phyloP scores from a whole-genome alignment of 2,797 vertebrate genomes.

The Loriculus beryllinus region DNA sequence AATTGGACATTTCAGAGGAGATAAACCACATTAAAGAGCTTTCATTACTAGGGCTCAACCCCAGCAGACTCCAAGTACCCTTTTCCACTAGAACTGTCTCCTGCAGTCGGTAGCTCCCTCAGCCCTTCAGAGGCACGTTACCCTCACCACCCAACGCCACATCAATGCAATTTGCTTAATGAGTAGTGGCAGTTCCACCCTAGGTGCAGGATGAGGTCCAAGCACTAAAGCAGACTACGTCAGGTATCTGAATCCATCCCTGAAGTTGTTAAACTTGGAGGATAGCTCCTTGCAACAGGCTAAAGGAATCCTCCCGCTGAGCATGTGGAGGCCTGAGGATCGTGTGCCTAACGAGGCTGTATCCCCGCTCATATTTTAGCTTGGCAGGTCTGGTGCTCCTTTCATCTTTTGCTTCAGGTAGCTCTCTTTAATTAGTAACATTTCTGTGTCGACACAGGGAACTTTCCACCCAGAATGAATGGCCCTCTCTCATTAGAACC shows the following conservation, averaged over 20 bases:
- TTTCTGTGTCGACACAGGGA: slow-evolving; percentile 76
- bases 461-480: slow-evolving; percentile 81
- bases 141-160: neutral
- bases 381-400: slow-evolving; percentile 72
- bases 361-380: slow-evolving; percentile 75
- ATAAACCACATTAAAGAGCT: slow-evolving; percentile 23
- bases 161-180: slow-evolving; percentile 13
- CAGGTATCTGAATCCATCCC: neutral
- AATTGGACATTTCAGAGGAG: slow-evolving; percentile 29
- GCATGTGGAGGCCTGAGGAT: slow-evolving; percentile 58
- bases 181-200: neutral
- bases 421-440: slow-evolving; percentile 82
- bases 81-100: neutral
- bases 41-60: slow-evolving; percentile 25
- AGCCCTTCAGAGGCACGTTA: neutral
- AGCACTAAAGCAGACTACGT: neutral
- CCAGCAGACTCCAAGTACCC: neutral
- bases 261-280: slow-evolving; percentile 38
- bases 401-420: slow-evolving; percentile 79
- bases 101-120: neutral
- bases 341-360: slow-evolving; percentile 75
- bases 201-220: slow-evolving; percentile 5
- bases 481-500: slow-evolving; percentile 81
- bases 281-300: slow-evolving; percentile 55
- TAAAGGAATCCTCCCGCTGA: slow-evolving; percentile 47